Percentiles rank a stretch among this genome's conserved stretches.
Conservation (phyloP, 2,797 vertebrate species). For the Anas bahamensis region DNA sequence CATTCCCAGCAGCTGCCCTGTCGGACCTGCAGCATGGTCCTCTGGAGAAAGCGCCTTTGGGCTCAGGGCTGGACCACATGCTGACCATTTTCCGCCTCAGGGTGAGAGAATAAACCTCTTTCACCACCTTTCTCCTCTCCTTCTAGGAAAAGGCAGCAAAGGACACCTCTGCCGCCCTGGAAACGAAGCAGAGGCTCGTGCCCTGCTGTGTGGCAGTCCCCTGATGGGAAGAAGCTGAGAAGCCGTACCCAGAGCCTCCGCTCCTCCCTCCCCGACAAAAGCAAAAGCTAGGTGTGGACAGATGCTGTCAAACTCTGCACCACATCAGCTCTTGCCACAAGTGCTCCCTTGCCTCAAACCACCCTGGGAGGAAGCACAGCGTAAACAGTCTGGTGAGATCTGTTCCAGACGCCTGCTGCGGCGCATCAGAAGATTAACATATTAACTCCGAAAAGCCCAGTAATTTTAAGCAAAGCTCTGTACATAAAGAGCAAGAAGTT, state of each 20-base stretch:
- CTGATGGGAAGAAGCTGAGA: not conserved
- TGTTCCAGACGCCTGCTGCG: constrained; percentile 29
- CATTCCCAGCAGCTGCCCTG: not conserved
- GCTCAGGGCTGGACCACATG: not conserved
- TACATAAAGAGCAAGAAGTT: not conserved
- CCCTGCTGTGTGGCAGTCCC: not conserved
- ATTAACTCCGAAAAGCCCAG: constrained; percentile 33
- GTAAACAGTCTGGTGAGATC: constrained; percentile 21
- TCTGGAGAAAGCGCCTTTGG: not conserved
- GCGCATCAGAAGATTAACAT: not conserved
- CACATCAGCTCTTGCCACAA: constrained; percentile 34
- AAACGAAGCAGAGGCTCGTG: not conserved
- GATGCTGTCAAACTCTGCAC: constrained; percentile 25
- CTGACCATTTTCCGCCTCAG: not conserved
- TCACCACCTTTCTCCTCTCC: not conserved
- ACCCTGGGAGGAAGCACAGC: not conserved
- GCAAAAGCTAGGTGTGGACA: constrained; percentile 45
- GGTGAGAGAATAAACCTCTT: not conserved
- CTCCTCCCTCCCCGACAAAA: not conserved
- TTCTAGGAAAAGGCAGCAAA: not conserved
- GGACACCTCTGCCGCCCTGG: not conserved
- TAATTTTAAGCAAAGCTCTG: constrained; percentile 28
- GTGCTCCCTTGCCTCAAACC: not conserved
- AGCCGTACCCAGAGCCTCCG: not conserved
- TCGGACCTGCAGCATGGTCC: accelerated